A percentile compares a stretch with the other conserved stretches of the same genome.
phyloP scores from a whole-genome alignment of 2,888 invertebrate genomes.

The Eupithecia exiguata region DNA sequence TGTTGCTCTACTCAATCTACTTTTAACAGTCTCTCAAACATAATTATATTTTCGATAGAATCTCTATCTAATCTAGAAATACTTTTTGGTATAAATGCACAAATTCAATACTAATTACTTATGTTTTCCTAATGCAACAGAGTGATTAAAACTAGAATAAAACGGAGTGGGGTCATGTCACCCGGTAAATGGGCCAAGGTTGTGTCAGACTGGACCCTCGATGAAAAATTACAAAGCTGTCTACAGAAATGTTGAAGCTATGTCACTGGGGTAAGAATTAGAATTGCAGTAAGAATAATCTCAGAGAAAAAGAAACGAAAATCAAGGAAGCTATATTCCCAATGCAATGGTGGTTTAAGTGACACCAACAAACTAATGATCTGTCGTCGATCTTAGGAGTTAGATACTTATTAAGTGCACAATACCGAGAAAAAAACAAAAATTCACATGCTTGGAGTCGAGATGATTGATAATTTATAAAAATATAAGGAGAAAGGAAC shows the following conservation, averaged over 20 bases:
- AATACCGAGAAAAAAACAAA: too few species aligned
- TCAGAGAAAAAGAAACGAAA: background rate
- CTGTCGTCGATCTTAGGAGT: too few species aligned
- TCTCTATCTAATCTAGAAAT: background rate
- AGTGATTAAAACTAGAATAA: background rate
- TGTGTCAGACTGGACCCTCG: background rate
- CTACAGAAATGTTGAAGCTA: background rate
- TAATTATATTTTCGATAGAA: too few species aligned
- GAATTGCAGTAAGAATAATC: too few species aligned
- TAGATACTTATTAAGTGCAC: too few species aligned
- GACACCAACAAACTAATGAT: background rate
- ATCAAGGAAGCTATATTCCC: background rate
- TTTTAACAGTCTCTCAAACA: too few species aligned
- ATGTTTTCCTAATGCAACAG: background rate
- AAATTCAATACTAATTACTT: background rate
- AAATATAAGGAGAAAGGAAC: too few species aligned
- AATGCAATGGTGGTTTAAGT: background rate
- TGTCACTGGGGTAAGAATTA: background rate
- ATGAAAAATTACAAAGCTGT: slow-evolving; percentile 2
- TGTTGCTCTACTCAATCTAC: too few species aligned
- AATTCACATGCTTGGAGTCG: too few species aligned
- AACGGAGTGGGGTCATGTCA: background rate
- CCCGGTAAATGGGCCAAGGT: background rate
- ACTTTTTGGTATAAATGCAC: background rate
- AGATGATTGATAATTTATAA: too few species aligned